Base-by-base conservation (phyloP, 92 coral and sea anemone genomes). In the Siderastrea radians region DNA sequence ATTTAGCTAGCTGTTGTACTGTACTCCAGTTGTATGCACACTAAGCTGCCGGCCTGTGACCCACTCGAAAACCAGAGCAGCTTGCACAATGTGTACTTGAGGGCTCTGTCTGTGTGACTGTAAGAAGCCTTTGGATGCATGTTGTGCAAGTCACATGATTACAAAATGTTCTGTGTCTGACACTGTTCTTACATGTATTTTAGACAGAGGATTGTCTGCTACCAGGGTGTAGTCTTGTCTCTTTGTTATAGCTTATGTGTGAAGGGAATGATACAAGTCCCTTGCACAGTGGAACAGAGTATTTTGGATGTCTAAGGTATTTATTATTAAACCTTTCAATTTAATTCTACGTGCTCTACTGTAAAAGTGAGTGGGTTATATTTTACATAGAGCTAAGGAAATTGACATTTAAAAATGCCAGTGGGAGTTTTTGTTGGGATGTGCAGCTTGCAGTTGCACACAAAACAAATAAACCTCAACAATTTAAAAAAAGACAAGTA, bases 141-240 rank as follows among this genome's bases (percentile, higher is more conserved):
- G 52, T 87, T 59, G 49, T 58, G 80, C 85, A 58, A 58, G 63
- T 62, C 63, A 70, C 49, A 13, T 13, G 59, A 12, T 63, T 3
- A 49, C 48, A 50, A 38, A 15, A 16, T 0, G 63, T 7, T 62
- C 70, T 79, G 58, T 61, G 80, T 85, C 90, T 92, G 93, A 92
- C 83, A 85, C 86, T 89, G 88, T 76, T 83, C 91, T 93, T 90
- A n/a, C n/a, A n/a, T n/a, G n/a, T n/a, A 54, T 79, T 84, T 90
- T 87, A 59, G 44, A 69, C 68, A 78, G 85, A 86, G 87, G 72
- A 67, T 59, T 74, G 80, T 63, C 93, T 78, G 91, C 89, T 93
- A 57, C 89, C 52, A 78, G 83, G 91, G 61, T 93, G 87, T 93
- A 90, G 95, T 90, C 84, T 83, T 77, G 84, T 75, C 88, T 84